A percentile compares a stretch with the other conserved stretches of the same genome.
Evolutionary conservation across 2,797 vertebrate genomes (phyloP).

Genomic region (Clarias laeviceps): DNA sequence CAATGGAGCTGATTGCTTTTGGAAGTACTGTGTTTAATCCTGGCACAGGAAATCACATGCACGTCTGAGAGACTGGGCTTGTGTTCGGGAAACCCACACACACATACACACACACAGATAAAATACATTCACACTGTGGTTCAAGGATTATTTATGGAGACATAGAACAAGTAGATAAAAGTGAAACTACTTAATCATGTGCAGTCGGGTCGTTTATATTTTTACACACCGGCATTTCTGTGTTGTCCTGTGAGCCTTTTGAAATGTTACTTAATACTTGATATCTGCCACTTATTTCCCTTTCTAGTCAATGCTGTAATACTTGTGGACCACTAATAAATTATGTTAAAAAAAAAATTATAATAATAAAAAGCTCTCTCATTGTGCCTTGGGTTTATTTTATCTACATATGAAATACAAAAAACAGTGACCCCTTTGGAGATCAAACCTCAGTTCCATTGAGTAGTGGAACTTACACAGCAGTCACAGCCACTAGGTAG

Average conservation of each 20-base stretch:
- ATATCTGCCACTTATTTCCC: slow-evolving; percentile 29
- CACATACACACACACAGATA: not conserved
- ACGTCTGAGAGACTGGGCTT: slow-evolving; percentile 33
- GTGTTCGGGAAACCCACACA: slow-evolving; percentile 9
- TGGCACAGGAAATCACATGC: not conserved
- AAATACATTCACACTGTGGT: not conserved
- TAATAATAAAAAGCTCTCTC: not conserved
- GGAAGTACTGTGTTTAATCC: slow-evolving; percentile 79
- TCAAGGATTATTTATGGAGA: not conserved
- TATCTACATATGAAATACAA: not conserved
- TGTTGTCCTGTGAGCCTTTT: slow-evolving; percentile 37
- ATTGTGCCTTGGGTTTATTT: too few species aligned
- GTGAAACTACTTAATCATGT: slow-evolving; percentile 39
- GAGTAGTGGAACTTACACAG: not conserved
- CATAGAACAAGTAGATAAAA: slow-evolving; percentile 12
- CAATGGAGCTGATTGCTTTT: slow-evolving; percentile 76
- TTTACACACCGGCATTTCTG: slow-evolving; percentile 41
- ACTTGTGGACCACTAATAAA: slow-evolving; percentile 65
- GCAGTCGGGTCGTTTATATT: slow-evolving; percentile 40
- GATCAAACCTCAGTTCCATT: not conserved
- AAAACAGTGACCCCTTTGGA: not conserved
- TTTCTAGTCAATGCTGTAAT: slow-evolving; percentile 45
- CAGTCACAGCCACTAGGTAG: not conserved
- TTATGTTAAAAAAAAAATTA: slow-evolving; percentile 49
- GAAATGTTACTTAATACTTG: slow-evolving; percentile 17